Conservation (phyloP, 1,140 invertebrate species). For the Batillaria attramentaria region DNA sequence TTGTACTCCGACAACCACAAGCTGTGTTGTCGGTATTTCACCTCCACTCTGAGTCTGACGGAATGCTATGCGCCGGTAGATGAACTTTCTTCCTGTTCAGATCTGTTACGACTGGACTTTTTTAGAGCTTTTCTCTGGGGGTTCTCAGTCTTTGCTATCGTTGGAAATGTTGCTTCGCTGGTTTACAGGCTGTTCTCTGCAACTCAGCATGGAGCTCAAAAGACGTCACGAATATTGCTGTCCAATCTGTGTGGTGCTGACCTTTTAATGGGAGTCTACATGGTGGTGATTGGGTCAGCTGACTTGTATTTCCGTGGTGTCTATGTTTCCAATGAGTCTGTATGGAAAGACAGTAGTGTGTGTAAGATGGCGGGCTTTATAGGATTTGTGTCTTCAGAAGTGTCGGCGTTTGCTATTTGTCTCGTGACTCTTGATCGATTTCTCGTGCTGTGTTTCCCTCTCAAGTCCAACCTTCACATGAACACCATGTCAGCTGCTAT, state of each 20-base stretch:
- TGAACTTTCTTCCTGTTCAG: conserved; percentile 48
- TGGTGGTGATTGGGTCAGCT: conserved; percentile 57
- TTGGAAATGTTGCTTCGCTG: conserved; percentile 47
- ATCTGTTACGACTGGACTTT: conserved; percentile 37
- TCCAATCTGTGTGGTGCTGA: conserved; percentile 55
- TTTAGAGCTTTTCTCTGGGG: conserved; percentile 45
- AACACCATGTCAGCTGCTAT: conserved; percentile 25
- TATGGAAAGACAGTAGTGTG: conserved; percentile 49
- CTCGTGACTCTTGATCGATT: conserved; percentile 60
- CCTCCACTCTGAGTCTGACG: conserved; percentile 12
- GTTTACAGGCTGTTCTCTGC: conserved; percentile 31
- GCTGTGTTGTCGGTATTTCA: conserved; percentile 44
- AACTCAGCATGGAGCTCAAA: conserved; percentile 25
- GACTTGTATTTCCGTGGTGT: conserved; percentile 53
- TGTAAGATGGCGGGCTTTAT: conserved; percentile 58
- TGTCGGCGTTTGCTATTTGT: conserved; percentile 51
- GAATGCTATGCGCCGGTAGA: conserved; percentile 42
- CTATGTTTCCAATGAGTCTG: conserved; percentile 49
- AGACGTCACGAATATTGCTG: conserved; percentile 44
- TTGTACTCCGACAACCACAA: conserved; percentile 37
- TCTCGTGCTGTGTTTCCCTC: conserved; percentile 55
- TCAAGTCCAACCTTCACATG: conserved; percentile 34
- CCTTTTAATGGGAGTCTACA: conserved; percentile 62
- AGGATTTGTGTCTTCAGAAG: conserved; percentile 54
- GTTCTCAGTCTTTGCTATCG: conserved; percentile 37